These are phyloP conservation scores for Thamnaconus septentrionalis DNA, from an alignment of 2,113 vertebrate genomes.

Conservation along the genomic window DNA sequence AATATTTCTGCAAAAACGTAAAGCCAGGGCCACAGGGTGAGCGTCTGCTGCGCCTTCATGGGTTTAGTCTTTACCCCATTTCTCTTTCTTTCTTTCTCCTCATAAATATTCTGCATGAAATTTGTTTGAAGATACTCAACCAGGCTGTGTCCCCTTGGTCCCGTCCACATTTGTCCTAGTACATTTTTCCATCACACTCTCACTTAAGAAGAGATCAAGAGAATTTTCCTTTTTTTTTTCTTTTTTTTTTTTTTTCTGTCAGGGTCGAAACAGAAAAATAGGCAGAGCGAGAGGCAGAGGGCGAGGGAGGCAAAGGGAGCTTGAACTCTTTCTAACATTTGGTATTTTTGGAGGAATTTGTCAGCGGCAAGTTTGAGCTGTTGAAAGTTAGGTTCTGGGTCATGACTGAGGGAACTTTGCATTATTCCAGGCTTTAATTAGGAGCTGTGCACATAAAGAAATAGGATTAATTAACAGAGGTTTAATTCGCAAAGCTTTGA, in stretches of 20 bases:
- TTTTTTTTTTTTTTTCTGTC: too few relatives aligned
- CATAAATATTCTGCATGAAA: slow-evolving; percentile 17
- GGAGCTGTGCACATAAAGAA: slow-evolving; percentile 10
- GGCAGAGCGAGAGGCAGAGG: slow-evolving; percentile 1
- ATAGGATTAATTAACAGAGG: slow-evolving; percentile 28
- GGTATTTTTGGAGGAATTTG: slow-evolving; percentile 36
- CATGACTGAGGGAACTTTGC: slow-evolving; percentile 9
- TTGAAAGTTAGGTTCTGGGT: not conserved
- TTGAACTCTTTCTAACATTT: slow-evolving; percentile 21
- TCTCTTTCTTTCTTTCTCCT: slow-evolving; percentile 1
- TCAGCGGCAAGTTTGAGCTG: slow-evolving; percentile 4
- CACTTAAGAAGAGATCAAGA: slow-evolving; percentile 13
- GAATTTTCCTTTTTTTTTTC: too few relatives aligned
- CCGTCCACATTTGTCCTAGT: slow-evolving; percentile 3
- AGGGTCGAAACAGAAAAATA: slow-evolving; percentile 7
- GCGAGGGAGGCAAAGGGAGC: slow-evolving; percentile 5
- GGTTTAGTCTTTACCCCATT: slow-evolving; percentile 1
- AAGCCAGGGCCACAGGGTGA: slow-evolving; percentile 17
- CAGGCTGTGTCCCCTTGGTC: slow-evolving; percentile 30
- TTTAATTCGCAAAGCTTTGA: slow-evolving; percentile 37
- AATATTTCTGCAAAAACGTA: not conserved
- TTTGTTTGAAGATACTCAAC: slow-evolving; percentile 29
- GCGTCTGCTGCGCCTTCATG: slow-evolving; percentile 27
- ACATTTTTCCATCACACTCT: slow-evolving; percentile 13
- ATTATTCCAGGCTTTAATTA: slow-evolving; percentile 43